These are phyloP conservation scores for Coenonympha arcania DNA, from an alignment of 2,888 invertebrate species.

Conservation along the genomic window DNA sequence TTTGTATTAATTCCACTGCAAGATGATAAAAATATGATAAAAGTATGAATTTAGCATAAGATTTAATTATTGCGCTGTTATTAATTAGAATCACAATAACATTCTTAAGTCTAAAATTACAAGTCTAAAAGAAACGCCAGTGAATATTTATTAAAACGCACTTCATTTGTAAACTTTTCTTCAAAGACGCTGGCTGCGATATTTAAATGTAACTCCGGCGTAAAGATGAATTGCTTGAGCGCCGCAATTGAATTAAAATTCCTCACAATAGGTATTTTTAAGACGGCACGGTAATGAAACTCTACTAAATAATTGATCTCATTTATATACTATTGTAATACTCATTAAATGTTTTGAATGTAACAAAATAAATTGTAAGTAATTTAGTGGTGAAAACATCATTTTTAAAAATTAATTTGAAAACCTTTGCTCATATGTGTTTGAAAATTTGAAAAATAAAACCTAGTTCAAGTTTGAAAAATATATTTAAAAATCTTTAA, in stretches of 20 bases:
- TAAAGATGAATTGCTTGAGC: constrained; percentile 23
- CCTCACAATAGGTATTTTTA: constrained; percentile 21
- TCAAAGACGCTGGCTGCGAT: not conserved
- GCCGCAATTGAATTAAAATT: constrained; percentile 24
- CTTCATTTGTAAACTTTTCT: not conserved
- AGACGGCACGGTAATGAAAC: constrained; percentile 21
- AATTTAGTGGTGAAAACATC: no score
- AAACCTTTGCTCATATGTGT: no score
- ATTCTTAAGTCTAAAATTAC: no score
- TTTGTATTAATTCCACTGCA: no score
- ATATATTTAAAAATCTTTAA: constrained; percentile 7
- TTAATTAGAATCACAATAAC: not conserved
- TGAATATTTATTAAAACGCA: not conserved
- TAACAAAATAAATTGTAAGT: no score
- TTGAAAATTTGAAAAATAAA: no score
- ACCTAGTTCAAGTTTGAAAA: no score
- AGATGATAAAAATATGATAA: no score
- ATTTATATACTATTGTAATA: constrained; percentile 21
- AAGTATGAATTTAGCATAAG: no score
- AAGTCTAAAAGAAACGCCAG: not conserved
- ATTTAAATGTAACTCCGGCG: constrained; percentile 17
- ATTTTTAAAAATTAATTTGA: no score
- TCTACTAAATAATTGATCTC: constrained; percentile 21
- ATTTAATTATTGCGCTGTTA: not conserved
- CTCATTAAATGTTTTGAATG: no score